These are phyloP conservation scores for Volucella inanis DNA, from an alignment of 2,888 invertebrate genomes.

Conservation along the genomic window DNA sequence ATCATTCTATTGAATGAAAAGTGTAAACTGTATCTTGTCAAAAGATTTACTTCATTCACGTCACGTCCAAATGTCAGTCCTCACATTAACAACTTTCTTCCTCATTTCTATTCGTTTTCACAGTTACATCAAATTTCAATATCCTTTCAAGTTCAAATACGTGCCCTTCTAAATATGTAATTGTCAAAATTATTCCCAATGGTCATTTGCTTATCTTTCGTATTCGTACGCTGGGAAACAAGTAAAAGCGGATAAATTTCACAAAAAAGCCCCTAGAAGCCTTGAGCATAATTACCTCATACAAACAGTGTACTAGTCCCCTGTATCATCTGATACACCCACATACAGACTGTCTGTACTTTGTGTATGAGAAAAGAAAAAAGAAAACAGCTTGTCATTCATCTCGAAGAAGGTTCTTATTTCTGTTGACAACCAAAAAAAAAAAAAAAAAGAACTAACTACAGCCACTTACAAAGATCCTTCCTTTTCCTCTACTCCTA, in stretches of 20 bases:
- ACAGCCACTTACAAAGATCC: constrained; percentile 1
- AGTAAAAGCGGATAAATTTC: constrained; percentile 12
- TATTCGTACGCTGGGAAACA: constrained; percentile 29
- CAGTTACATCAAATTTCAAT: constrained; percentile 48
- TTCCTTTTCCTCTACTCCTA: neutral
- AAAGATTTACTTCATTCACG: neutral
- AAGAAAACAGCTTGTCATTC: constrained; percentile 22
- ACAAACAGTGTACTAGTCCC: constrained; percentile 56
- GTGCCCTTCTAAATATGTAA: constrained; percentile 59
- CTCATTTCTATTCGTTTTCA: neutral
- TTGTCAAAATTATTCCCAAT: constrained; percentile 65
- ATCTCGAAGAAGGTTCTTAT: constrained; percentile 32
- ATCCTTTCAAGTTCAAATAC: constrained; percentile 52
- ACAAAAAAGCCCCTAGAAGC: constrained; percentile 48
- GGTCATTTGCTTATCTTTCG: constrained; percentile 59
- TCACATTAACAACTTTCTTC: constrained; percentile 16
- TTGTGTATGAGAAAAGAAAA: neutral
- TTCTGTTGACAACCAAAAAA: constrained; percentile 28
- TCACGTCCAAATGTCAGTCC: constrained; percentile 26
- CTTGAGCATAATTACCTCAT: constrained; percentile 67
- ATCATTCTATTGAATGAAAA: neutral
- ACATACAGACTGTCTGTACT: too few species aligned
- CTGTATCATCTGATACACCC: constrained; percentile 44
- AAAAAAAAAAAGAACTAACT: constrained; percentile 23
- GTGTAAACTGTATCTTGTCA: neutral